A percentile compares a stretch with the other conserved stretches of the same genome.
These are phyloP conservation scores for Cephus runcator DNA, from an alignment of 2,888 invertebrate genomes.

Conservation along the genomic window DNA sequence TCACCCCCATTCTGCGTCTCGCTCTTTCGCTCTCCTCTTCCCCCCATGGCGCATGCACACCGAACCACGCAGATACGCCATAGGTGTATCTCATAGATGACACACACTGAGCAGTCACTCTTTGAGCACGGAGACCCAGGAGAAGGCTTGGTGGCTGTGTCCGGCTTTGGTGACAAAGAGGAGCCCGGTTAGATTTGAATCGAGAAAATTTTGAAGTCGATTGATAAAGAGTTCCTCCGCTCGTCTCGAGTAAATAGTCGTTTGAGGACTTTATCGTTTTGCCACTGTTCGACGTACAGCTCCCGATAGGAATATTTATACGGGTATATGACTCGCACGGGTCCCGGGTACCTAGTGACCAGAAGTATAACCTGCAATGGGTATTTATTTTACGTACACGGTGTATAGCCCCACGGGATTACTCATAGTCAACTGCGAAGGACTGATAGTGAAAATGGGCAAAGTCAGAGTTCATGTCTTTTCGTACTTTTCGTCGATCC, in stretches of 20 bases:
- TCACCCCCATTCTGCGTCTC: conserved; percentile 27
- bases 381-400: neutral
- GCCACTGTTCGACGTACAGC: neutral
- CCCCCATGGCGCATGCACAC: neutral
- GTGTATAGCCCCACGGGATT: neutral
- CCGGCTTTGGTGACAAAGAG: neutral
- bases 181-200: neutral
- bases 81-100: conserved; percentile 10
- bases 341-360: neutral
- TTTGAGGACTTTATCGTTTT: neutral
- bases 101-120: conserved; percentile 7
- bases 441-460: neutral
- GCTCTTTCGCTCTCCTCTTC: conserved; percentile 24
- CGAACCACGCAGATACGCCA: neutral
- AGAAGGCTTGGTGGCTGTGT: neutral
- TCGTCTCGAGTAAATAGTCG: neutral
- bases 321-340: neutral
- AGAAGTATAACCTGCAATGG: neutral
- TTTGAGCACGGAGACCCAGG: neutral
- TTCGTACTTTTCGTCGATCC: neutral
- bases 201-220: neutral
- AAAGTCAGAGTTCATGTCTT: neutral
- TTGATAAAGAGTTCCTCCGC: neutral
- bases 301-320: neutral
- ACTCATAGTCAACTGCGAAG: neutral